Base-by-base conservation (phyloP, 2,888 invertebrate genomes). In the Thymelicus acteon region DNA sequence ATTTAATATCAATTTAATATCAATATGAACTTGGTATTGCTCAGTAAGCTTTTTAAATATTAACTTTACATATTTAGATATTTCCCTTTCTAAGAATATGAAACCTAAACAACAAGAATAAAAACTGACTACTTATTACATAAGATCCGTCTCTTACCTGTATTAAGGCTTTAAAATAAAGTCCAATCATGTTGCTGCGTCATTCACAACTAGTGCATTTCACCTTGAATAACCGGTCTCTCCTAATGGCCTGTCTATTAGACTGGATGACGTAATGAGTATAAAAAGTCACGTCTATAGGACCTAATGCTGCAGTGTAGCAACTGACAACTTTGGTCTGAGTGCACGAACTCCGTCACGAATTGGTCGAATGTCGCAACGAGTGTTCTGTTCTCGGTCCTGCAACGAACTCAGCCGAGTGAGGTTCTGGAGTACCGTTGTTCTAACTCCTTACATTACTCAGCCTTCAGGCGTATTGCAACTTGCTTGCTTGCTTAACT, bases 381-480 rank as follows among this genome's bases (percentile, higher is more conserved):
- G 24, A 47, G 12, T 12, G 10, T 60, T 67, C 49, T 40, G 19
- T 49, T 19, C 47, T 57, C 15, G 77, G 73, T 80, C 79, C 79
- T 77, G 81, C 84, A 83, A 82, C 78, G 78, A 75, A 76, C 78
- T 80, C 75, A 79, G 77, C 79, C 71, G 71, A 75, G 76, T 82
- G 80, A 78, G 81, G 80, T 79, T 85, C 79, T 79, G 79, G 82
- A 81, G 82, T 75, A 78, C 80, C 82, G 86, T 86, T 85, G 83
- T 84, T 83, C 79, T 72, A 60, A 65, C 60, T 52, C 15, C 39
- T 54, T 57, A 66, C 47, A 63, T 58, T 40, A 49, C n/a, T 39
- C 44, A 67, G 57, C 62, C 68, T 62, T 57, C 54, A 39, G 48
- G 10, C 63, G 69, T 69, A 58, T 68, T 68, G 52, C 54, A 61